phyloP scores from a whole-genome alignment of 35 echinoderm and acorn worm genomes.

The Lytechinus pictus region DNA sequence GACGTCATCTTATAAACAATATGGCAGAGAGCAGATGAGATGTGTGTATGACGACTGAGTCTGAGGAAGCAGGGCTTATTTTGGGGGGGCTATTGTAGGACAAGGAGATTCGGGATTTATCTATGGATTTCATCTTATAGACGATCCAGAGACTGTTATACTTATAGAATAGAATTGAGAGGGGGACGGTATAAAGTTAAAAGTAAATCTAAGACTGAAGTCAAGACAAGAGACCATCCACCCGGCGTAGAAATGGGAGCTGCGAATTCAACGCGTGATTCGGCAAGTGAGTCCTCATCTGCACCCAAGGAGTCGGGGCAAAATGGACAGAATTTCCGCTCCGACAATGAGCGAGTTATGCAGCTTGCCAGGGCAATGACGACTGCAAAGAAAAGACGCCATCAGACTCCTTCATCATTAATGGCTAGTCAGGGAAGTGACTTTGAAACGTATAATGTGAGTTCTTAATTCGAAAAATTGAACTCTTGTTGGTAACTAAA shows the following conservation, averaged over 20 bases:
- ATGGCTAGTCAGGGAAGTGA: neutral
- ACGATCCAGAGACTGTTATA: no score
- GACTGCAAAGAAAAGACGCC: conserved; percentile 38
- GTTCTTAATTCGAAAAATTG: neutral
- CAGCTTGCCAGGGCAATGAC: conserved; percentile 44
- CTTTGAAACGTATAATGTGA: conserved; percentile 36
- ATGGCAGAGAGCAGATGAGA: neutral
- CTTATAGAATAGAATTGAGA: no score
- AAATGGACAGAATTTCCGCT: conserved; percentile 26
- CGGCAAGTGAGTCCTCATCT: neutral
- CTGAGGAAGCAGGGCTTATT: no score
- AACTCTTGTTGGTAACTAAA: no score
- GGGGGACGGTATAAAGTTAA: no score
- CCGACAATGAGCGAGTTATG: conserved; percentile 44
- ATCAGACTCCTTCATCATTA: conserved; percentile 36
- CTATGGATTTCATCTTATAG: no score
- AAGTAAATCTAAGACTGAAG: no score
- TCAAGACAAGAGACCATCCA: no score
- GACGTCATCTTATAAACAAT: conserved; percentile 30
- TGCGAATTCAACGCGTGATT: neutral
- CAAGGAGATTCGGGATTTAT: no score
- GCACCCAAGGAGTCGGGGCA: conserved; percentile 9
- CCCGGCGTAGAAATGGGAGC: neutral
- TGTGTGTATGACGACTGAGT: no score
- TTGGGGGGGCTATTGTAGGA: no score